Percentiles rank a stretch among this genome's conserved stretches.
Conservation (phyloP, 2,888 invertebrate genomes). For the Rhorus exstirpatorius region DNA sequence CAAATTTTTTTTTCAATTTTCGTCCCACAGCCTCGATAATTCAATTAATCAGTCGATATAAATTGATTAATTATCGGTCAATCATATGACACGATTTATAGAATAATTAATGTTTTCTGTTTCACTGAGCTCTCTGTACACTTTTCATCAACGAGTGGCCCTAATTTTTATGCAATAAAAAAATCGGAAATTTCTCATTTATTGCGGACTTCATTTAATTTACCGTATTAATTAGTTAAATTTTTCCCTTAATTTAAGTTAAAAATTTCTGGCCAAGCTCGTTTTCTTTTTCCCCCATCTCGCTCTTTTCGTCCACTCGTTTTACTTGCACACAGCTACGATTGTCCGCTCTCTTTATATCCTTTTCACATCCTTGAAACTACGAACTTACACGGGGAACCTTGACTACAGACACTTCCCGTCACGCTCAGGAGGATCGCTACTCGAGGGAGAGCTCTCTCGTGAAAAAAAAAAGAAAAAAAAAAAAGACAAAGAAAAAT, state of each 20-base stretch:
- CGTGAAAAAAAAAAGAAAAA: slow-evolving; percentile 46
- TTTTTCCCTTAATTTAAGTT: too few relatives aligned
- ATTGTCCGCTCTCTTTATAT: slow-evolving; percentile 50
- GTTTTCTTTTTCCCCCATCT: slow-evolving; percentile 23
- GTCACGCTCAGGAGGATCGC: slow-evolving; percentile 70
- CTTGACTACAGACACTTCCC: slow-evolving; percentile 68
- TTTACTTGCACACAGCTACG: slow-evolving; percentile 27
- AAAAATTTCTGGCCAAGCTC: neutral
- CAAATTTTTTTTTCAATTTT: too few relatives aligned
- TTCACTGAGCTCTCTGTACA: slow-evolving; percentile 12
- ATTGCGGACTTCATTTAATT: neutral
- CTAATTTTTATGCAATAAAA: slow-evolving; percentile 32
- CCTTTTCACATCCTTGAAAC: slow-evolving; percentile 73
- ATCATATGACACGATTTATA: too few relatives aligned
- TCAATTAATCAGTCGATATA: neutral
- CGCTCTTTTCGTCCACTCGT: slow-evolving; percentile 21
- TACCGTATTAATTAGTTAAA: neutral
- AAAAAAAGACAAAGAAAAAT: slow-evolving; percentile 6
- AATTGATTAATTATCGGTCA: slow-evolving; percentile 1
- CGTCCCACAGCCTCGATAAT: too few relatives aligned
- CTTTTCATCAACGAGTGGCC: slow-evolving; percentile 21
- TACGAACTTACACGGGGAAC: slow-evolving; percentile 47
- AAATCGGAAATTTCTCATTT: neutral
- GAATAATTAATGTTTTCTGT: slow-evolving; percentile 47
- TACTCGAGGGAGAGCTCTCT: slow-evolving; percentile 54